phyloP scores from a whole-genome alignment of 64 coral and sea anemone species.

The Porites lutea region DNA sequence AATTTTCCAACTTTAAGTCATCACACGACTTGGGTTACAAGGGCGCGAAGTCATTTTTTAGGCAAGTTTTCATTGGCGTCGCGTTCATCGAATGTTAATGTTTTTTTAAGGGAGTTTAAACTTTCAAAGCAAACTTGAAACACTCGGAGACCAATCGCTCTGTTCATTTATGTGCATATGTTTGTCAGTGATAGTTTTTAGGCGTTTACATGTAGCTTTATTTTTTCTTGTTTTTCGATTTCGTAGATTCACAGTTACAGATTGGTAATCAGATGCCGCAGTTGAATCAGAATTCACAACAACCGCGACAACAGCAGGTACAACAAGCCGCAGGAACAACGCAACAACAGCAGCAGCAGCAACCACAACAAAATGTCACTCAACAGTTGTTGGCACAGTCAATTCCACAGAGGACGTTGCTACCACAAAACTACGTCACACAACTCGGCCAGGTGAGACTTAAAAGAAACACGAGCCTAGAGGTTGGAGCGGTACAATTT shows the following conservation, averaged over 20 bases:
- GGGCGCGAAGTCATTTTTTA: no score
- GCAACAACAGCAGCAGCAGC: slow-evolving; percentile 40
- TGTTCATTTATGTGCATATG: no score
- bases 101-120: no score
- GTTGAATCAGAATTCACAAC: neutral
- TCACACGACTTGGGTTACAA: no score
- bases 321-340: slow-evolving; percentile 52
- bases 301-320: slow-evolving; percentile 46
- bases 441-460: slow-evolving; percentile 64
- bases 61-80: no score
- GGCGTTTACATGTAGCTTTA: neutral
- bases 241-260: slow-evolving; percentile 18
- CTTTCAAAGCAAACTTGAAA: no score
- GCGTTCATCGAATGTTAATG: no score
- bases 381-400: slow-evolving; percentile 88
- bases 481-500: no score
- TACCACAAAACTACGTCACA: slow-evolving; percentile 81
- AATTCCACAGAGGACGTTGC: slow-evolving; percentile 69
- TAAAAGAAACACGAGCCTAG: no score
- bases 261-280: slow-evolving; percentile 34
- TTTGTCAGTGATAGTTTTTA: neutral
- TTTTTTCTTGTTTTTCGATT: neutral
- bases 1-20: no score
- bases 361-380: slow-evolving; percentile 82
- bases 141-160: no score